Evolutionary conservation across 2,797 vertebrate species (phyloP), one percentile per base, ranked within the genome.

Genomic region (Philypnodon macrostomus): DNA sequence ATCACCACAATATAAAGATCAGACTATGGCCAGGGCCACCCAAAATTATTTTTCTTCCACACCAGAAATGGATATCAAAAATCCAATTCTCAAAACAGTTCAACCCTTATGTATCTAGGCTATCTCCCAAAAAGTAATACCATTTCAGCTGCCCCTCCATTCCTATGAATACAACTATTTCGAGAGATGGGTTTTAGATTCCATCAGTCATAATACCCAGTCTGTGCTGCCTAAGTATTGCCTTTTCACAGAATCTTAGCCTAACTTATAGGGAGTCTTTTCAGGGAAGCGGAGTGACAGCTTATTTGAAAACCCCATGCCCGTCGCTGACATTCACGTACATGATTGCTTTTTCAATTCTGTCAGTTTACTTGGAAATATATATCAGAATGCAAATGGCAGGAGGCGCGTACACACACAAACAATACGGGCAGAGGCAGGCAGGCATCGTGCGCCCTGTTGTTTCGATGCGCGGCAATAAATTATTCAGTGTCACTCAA

Each of bases 401-500:
- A 59, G 48, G 52, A 67, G 36, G 57, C 53, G 50, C 8, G 37
- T 57, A 70, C 55, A 67, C 52, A 72, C 68, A 80, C 60, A 83
- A 62, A 83, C 61, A 74, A 69, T 62, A 34, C 45, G 45, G 67
- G 65, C n/a, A 19, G 53, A 80, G 74, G 68, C 75, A 65, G 74
- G n/a, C n/a, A n/a, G 82, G 79, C 53, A 83, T 84, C 86, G 73
- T 65, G 65, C 76, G 85, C 83, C 87, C 85, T 65, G 83, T 88
- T 87, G 89, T 89, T 86, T 86, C 81, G 80, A 83, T 61, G 81
- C 80, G 80, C 45, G 81, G 72, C 80, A 83, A 81, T 87, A 87
- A 89, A 91, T 90, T 83, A 90, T 90, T 90, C 87, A 89, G 85
- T 80, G 85, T 87, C 88, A 91, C 86, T 91, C 89, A 90, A 89